Evolutionary conservation across 1,140 invertebrate species (phyloP), one percentile per base, ranked within the genome.

Genomic region (Scaptomyza hsui): DNA sequence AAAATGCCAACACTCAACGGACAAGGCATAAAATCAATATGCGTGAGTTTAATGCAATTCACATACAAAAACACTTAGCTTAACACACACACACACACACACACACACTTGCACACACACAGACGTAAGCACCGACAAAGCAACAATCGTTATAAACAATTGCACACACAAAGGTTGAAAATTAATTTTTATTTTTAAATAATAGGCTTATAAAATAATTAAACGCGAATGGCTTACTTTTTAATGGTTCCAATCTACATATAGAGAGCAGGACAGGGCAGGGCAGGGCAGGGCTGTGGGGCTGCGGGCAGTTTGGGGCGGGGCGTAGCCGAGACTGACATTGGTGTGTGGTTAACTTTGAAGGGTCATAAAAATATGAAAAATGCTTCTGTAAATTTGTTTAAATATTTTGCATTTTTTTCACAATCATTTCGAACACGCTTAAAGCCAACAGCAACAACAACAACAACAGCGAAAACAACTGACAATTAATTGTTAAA

Each of bases 141-240:
- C 72, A 69, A 63, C 52, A 75, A 55, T 48, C 69, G 56, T 59
- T 29, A 75, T 61, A 77, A 86, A 86, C 77, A 86, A 81, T 81
- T 86, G 61, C n/a, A 21, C 35, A 41, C 37, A 55, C 37, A 55
- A 42, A 42, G 52, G 37, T 62, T 67, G 62, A 16, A 88, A 82
- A 89, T 88, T 80, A 80, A 78, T 78, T 72, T 72, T 61, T 69
- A 45, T 68, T 74, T 45, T 80, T 62, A 42, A 44, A 86, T 82
- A 86, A 88, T 88, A 78, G 67, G 78, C 65, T 86, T 86, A 78
- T 75, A 61, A 75, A 88, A 78, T 82, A 88, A 72, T 78, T 82
- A 80, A 86, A 78, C 59, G 48, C 65, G 65, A 61, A 65, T 47
- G 55, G 73, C 72, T 70, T 76, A 69, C 47, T 32, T 48, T 42